Conservation (phyloP, 2,113 vertebrate genomes). For the Amphiprion ocellaris region DNA sequence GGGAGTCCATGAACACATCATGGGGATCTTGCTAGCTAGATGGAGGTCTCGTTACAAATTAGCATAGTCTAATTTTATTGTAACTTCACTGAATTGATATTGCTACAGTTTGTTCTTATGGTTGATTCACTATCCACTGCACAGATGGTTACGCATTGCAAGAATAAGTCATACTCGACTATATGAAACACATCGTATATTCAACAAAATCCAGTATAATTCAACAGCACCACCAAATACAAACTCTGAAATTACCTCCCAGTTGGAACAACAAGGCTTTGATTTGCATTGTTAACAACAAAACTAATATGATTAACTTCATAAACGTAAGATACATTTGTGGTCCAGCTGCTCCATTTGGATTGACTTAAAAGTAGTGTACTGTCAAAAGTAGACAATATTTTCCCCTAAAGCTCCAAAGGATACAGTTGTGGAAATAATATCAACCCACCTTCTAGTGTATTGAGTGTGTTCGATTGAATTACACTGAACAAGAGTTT, state of each 20-base stretch:
- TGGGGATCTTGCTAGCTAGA: neutral
- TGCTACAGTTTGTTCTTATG: neutral
- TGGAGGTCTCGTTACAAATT: neutral
- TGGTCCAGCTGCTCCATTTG: neutral
- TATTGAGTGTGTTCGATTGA: too few species aligned
- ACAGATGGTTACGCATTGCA: conserved; percentile 13
- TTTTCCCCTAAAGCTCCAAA: too few species aligned
- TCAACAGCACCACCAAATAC: neutral
- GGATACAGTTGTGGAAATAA: too few species aligned
- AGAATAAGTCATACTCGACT: neutral
- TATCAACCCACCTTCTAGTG: too few species aligned
- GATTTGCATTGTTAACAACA: neutral
- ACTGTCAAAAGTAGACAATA: neutral
- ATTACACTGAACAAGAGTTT: too few species aligned
- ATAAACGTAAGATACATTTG: neutral
- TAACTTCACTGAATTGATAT: neutral
- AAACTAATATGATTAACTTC: neutral
- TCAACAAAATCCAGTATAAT: neutral
- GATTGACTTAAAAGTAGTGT: neutral
- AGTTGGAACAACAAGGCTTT: neutral
- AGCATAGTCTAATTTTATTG: neutral
- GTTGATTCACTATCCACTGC: neutral
- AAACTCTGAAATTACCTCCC: neutral
- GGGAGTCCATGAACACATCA: neutral
- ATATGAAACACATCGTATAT: neutral